phyloP scores from a whole-genome alignment of 1,140 invertebrate species.

The Lucilia cuprina region DNA sequence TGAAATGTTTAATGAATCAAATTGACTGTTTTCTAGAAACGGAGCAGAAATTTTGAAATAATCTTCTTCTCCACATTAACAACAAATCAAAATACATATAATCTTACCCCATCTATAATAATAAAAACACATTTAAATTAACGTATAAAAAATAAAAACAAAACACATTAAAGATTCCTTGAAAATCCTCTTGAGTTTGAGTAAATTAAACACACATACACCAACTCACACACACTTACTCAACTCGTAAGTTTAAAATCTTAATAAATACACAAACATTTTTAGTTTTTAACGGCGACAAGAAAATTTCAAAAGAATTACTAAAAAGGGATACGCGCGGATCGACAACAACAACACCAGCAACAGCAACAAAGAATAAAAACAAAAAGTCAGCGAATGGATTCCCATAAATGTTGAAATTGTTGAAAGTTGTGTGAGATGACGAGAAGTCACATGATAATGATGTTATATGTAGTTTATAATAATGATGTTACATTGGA shows the following conservation, averaged over 20 bases:
- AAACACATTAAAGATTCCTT: not conserved
- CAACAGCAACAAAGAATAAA: not conserved
- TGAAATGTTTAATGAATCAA: not conserved
- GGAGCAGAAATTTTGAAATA: not conserved
- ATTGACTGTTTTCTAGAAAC: not conserved
- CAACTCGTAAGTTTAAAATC: not conserved
- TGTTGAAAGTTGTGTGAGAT: too few species aligned
- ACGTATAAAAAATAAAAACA: not conserved
- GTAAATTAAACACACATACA: not conserved
- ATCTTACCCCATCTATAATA: not conserved
- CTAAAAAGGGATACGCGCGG: not conserved
- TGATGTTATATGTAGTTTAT: not conserved
- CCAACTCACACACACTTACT: not conserved
- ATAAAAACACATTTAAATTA: not conserved
- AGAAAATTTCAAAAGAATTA: not conserved
- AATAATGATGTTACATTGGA: not conserved
- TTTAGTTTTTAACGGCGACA: not conserved
- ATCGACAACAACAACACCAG: not conserved
- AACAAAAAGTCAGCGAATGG: not conserved
- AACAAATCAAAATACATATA: not conserved
- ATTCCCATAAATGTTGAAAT: not conserved
- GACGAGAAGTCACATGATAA: not conserved
- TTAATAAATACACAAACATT: not conserved
- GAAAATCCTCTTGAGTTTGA: slow-evolving; percentile 10
- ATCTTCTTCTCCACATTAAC: not conserved